Evolutionary conservation across 2,797 vertebrate species (phyloP), one percentile per base, ranked within the genome.

Genomic region (Notolepis coatsorum): DNA sequence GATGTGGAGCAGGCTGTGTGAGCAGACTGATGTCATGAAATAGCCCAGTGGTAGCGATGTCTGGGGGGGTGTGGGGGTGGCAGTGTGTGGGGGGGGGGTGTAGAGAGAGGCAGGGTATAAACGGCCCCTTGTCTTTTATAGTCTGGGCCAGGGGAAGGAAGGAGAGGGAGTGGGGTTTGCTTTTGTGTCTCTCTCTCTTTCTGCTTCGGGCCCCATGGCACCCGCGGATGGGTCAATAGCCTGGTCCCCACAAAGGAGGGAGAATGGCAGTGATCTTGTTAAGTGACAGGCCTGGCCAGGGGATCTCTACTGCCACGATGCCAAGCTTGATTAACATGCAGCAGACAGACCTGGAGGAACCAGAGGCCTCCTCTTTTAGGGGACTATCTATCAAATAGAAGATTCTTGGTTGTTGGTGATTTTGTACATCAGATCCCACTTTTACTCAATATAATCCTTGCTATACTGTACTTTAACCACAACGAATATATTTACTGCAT

Each of bases 281-380:
- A 71, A 66, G 56, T 67, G 71, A 50, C 67, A 60, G 54, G 55
- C 61, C 60, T 84, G 81, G 79, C 60, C 75, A 64, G 55, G 61
- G 75, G 76, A 68, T 79, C 55, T 64, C 63, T 72, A 67, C 79
- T 80, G 53, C 70, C 59, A 71, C 76, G 75, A 76, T 53, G 4
- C 67, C 21, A 65, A 64, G 65, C 75, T 73, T 85, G 71, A 90
- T 85, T 89, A 88, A 81, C 71, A 90, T 84, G 82, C 87, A 82
- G 46, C 41, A 64, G 63, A 70, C 49, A 28, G 50, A 67, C 49
- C 35, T 64, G 59, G 20, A 77, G 70, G 51, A 49, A 59, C 42
- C 61, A 43, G 41, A 45, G 55, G 66, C 62, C 73, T 64, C 62
- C n/a, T 68, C 38, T 75, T 27, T 33, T 56, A 27, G 65, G 41